Evolutionary conservation across 2,888 invertebrate species (phyloP), one percentile per base, ranked within the genome.

Genomic region (Drosophila histrio): DNA sequence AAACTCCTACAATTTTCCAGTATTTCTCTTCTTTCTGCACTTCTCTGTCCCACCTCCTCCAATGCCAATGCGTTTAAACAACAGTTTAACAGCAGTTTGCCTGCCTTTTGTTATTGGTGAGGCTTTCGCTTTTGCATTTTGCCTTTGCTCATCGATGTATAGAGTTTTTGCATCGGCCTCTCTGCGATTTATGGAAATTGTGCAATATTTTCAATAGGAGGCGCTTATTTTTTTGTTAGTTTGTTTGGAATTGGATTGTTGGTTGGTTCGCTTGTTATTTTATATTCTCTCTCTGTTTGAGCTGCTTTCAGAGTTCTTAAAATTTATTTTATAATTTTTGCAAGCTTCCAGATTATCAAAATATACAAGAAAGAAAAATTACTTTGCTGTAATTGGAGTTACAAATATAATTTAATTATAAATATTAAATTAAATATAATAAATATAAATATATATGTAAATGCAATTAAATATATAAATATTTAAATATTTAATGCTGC

Each of bases 61-160:
- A 30, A 41, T 59, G 56, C 28, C 79, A 87, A 82, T 87, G 79
- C 86, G 88, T 83, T 84, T 84, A 83, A 86, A 86, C 83, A 86
- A 88, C 83, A 82, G 83, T 84, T 84, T 84, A 84, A 84, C 83
- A 79, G 84, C 77, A 86, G 88, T 86, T 84, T 84, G 77, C 72
- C 75, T 43, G 81, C 77, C 84, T 79, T 88, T 84, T 88, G 88
- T 84, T 88, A 76, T 82, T 82, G 82, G 87, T 70, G 84, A 83
- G 85, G 87, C 87, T 69, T 77, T 87, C 61, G 73, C 67, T 70
- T 83, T 75, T 80, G 72, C 81, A 70, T 58, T 72, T 61, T 61
- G 65, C 83, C 69, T 73, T 62, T 79, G 75, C 77, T 64, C 69
- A 74, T 70, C 79, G 71, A 70, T 69, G 66, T 63, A 69, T 58